Conservation (phyloP, 2,797 vertebrate species). For the Eurystomus glaucurus region DNA sequence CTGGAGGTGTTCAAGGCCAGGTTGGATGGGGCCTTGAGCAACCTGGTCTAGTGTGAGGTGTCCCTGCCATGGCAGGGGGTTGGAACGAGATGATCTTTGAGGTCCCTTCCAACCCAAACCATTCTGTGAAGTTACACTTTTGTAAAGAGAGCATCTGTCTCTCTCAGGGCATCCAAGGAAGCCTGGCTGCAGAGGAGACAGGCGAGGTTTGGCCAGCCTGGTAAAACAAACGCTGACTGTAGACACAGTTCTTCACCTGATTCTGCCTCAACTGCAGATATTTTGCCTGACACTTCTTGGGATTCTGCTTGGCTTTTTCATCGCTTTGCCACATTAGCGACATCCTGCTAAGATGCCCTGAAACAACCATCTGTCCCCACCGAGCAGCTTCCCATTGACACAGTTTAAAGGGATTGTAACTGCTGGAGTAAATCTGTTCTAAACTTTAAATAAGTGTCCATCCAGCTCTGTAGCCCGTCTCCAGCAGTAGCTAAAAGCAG, state of each 20-base stretch:
- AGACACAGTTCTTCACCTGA: not conserved
- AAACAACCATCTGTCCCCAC: constrained; percentile 57
- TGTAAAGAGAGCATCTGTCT: not conserved
- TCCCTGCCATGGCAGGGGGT: too few species aligned
- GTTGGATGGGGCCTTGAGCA: too few species aligned
- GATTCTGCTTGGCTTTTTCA: constrained; percentile 20
- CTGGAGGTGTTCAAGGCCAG: too few species aligned
- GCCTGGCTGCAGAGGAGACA: not conserved
- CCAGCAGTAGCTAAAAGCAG: not conserved
- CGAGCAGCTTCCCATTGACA: not conserved
- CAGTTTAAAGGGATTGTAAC: not conserved
- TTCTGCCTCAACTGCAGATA: not conserved
- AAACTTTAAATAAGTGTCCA: constrained; percentile 35
- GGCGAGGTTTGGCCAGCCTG: not conserved
- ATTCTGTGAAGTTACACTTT: not conserved
- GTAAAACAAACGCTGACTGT: not conserved
- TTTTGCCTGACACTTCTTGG: not conserved
- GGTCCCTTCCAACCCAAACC: too few species aligned
- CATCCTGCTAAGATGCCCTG: constrained; percentile 47
- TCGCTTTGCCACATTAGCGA: not conserved
- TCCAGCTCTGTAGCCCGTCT: not conserved
- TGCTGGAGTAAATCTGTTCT: not conserved
- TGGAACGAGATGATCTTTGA: too few species aligned
- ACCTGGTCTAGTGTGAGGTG: too few species aligned
- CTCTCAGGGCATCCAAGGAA: not conserved